Percentiles rank a stretch among this genome's conserved stretches.
These are phyloP conservation scores for Polypterus senegalus DNA, from an alignment of 2,113 vertebrate species.

Conservation along the genomic window DNA sequence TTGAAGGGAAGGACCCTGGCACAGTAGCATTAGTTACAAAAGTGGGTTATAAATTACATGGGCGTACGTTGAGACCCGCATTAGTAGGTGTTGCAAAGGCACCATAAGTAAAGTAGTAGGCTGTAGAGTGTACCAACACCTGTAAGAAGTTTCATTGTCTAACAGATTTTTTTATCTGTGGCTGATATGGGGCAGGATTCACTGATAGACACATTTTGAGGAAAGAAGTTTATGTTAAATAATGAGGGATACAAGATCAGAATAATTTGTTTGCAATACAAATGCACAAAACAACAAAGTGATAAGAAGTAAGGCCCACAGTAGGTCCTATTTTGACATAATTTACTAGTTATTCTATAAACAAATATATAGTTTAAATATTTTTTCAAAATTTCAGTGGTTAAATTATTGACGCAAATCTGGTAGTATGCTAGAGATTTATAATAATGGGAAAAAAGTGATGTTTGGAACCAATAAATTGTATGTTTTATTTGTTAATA, in stretches of 20 bases:
- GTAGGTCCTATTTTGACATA: slow-evolving; percentile 6
- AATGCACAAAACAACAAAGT: too few relatives aligned
- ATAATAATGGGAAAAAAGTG: too few relatives aligned
- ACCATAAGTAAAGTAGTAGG: slow-evolving; percentile 32
- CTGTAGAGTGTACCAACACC: slow-evolving; percentile 5
- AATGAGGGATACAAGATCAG: too few relatives aligned
- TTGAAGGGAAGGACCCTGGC: slow-evolving; percentile 76
- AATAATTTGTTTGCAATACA: too few relatives aligned
- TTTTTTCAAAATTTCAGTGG: too few relatives aligned
- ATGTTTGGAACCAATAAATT: too few relatives aligned
- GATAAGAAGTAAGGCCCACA: background rate
- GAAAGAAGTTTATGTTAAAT: too few relatives aligned
- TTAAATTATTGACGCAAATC: too few relatives aligned
- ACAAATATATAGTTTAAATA: slow-evolving; percentile 1
- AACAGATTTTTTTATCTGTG: slow-evolving; percentile 9
- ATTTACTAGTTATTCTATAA: slow-evolving; percentile 5
- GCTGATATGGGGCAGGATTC: too few relatives aligned
- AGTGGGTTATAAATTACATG: slow-evolving; percentile 88
- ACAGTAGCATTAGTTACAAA: slow-evolving; percentile 80
- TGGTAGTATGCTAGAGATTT: too few relatives aligned
- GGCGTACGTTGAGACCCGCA: slow-evolving; percentile 84
- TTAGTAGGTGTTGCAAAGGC: slow-evolving; percentile 86
- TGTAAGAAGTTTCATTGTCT: background rate
- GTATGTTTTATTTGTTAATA: too few relatives aligned
- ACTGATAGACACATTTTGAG: too few relatives aligned